Evolutionary conservation across 2,797 vertebrate genomes (phyloP).

Genomic region (Aldrovandia affinis): DNA sequence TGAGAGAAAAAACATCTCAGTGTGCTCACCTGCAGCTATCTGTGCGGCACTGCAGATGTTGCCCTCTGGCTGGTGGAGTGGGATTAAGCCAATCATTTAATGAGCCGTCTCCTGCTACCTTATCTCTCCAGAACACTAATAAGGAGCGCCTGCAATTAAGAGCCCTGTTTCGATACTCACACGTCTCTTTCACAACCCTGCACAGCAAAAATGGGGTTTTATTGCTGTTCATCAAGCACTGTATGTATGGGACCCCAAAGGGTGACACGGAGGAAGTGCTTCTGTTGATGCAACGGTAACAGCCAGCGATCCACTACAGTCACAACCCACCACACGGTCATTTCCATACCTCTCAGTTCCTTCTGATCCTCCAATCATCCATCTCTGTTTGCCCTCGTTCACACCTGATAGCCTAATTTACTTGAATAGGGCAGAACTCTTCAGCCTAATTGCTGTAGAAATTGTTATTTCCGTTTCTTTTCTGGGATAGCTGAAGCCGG

Average conservation of each 20-base stretch:
- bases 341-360: background rate
- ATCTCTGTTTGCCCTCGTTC: background rate
- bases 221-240: background rate
- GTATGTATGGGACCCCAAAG: background rate
- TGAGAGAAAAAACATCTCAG: background rate
- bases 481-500: background rate
- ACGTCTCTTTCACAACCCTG: background rate
- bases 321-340: background rate
- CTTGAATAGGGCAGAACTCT: background rate
- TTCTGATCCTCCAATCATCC: background rate
- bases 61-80: background rate
- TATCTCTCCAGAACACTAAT: conserved; percentile 7
- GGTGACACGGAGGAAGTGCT: background rate
- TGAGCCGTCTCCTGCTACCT: background rate
- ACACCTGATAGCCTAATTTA: background rate
- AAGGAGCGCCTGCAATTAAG: background rate
- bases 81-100: conserved; percentile 14
- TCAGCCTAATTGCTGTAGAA: background rate
- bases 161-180: background rate
- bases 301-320: background rate
- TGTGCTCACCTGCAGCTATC: background rate
- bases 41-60: background rate
- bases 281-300: background rate
- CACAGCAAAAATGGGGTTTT: background rate
- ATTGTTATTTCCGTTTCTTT: background rate